A percentile compares a stretch with the other conserved stretches of the same genome.
Evolutionary conservation across 2,797 vertebrate genomes (phyloP).

Genomic region (Acipenser transmontanus): DNA sequence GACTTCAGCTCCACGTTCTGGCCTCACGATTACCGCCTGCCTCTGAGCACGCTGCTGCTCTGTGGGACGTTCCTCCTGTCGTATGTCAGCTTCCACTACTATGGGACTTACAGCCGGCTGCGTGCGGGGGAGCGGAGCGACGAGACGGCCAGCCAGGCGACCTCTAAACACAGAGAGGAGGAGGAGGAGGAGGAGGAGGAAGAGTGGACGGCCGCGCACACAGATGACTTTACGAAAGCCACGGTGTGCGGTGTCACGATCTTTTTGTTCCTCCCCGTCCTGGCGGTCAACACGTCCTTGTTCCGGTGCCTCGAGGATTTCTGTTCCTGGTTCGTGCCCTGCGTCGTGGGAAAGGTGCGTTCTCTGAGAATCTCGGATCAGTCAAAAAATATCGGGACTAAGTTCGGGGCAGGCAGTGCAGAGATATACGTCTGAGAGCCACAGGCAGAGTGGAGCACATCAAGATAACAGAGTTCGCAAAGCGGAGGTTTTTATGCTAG

Average conservation of each 20-base stretch:
- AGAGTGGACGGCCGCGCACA: slow-evolving; percentile 11
- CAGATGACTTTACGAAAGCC: slow-evolving; percentile 43
- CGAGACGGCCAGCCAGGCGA: slow-evolving; percentile 21
- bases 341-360: too few relatives aligned
- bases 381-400: too few relatives aligned
- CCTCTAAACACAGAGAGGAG: slow-evolving; percentile 16
- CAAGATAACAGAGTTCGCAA: too few relatives aligned
- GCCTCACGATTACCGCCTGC: neutral
- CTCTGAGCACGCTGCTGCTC: neutral
- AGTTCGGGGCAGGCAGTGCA: too few relatives aligned
- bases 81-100: too few relatives aligned
- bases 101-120: too few relatives aligned
- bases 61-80: neutral
- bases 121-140: too few relatives aligned
- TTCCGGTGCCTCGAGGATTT: slow-evolving; percentile 44
- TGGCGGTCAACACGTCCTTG: slow-evolving; percentile 54
- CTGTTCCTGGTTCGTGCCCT: too few relatives aligned
- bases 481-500: too few relatives aligned
- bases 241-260: slow-evolving; percentile 39
- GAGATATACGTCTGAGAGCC: too few relatives aligned
- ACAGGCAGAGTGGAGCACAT: too few relatives aligned
- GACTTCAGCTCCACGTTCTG: neutral
- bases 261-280: slow-evolving; percentile 48
- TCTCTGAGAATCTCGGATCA: too few relatives aligned
- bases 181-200: slow-evolving; percentile 29